Conservation (phyloP, 2,888 invertebrate genomes). For the Drosophila kanekoi region DNA sequence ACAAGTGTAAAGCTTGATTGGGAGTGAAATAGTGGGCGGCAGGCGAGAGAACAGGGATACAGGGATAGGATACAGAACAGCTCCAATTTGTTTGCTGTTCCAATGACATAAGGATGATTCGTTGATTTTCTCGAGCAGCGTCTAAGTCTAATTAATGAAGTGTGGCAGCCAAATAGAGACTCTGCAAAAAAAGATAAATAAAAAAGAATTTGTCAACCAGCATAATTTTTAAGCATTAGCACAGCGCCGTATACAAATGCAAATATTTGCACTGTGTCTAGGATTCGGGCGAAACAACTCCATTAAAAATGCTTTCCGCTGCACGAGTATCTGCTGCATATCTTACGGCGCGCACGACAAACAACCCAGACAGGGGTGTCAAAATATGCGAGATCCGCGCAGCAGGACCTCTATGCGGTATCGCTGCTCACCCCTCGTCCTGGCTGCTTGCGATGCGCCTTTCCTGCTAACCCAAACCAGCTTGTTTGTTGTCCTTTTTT, state of each 20-base stretch:
- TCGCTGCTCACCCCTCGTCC: constrained; percentile 10
- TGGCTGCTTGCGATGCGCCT: constrained; percentile 35
- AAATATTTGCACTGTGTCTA: constrained; percentile 76
- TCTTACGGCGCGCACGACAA: constrained; percentile 43
- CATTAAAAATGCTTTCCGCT: constrained; percentile 57
- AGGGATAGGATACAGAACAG: constrained; percentile 30
- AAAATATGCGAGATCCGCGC: constrained; percentile 63
- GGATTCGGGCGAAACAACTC: constrained; percentile 54
- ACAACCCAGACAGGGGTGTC: constrained; percentile 73
- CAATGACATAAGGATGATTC: constrained; percentile 22
- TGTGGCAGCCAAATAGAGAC: constrained; percentile 54
- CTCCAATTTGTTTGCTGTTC: constrained; percentile 43
- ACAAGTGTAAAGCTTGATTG: constrained; percentile 43
- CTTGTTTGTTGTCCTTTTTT: constrained; percentile 79
- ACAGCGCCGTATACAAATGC: constrained; percentile 38
- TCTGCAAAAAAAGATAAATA: constrained; percentile 24
- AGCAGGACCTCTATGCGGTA: constrained; percentile 3
- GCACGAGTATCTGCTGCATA: constrained; percentile 64
- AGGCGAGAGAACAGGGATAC: background rate
- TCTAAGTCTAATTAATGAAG: constrained; percentile 71
- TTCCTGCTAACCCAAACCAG: constrained; percentile 19
- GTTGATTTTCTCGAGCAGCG: constrained; percentile 14
- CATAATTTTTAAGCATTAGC: constrained; percentile 83
- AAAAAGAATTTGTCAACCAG: constrained; percentile 74
- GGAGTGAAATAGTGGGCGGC: background rate